Evolutionary conservation across 1,140 invertebrate species (phyloP).

Genomic region (Procambarus virginalis): DNA sequence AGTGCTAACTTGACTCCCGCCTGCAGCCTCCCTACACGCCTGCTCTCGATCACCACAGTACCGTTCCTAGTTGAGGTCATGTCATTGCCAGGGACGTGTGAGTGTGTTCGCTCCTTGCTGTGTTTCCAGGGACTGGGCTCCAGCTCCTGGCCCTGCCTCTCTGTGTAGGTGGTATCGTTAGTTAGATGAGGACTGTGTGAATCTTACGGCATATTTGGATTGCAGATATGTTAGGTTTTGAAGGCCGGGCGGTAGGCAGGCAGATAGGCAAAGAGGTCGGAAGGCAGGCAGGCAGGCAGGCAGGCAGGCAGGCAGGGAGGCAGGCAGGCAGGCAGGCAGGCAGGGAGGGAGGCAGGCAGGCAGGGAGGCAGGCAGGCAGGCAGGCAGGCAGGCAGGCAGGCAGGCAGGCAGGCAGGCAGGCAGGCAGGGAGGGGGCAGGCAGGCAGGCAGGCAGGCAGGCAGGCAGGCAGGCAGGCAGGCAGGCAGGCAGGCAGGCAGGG

Average conservation of each 20-base stretch:
- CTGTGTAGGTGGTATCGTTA: too few relatives aligned
- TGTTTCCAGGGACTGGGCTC: too few relatives aligned
- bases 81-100: too few relatives aligned
- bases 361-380: background rate
- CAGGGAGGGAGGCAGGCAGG: background rate
- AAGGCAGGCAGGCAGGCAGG: slow-evolving; percentile 3
- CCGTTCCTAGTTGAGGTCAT: too few relatives aligned
- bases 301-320: background rate
- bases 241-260: background rate
- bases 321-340: background rate
- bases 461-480: slow-evolving; percentile 8
- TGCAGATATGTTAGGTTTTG: too few relatives aligned
- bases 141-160: too few relatives aligned
- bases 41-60: too few relatives aligned
- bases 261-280: background rate
- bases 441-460: slow-evolving; percentile 1
- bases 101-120: too few relatives aligned
- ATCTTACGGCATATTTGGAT: too few relatives aligned
- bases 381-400: slow-evolving; percentile 11
- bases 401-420: background rate
- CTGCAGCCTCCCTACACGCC: too few relatives aligned
- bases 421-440: background rate
- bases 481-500: slow-evolving; percentile 7
- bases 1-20: too few relatives aligned
- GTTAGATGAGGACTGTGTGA: too few relatives aligned